A percentile compares a stretch with the other conserved stretches of the same genome.
These are phyloP conservation scores for Babyrousa celebensis DNA, from an alignment of 2,797 vertebrate genomes.

Conservation along the genomic window DNA sequence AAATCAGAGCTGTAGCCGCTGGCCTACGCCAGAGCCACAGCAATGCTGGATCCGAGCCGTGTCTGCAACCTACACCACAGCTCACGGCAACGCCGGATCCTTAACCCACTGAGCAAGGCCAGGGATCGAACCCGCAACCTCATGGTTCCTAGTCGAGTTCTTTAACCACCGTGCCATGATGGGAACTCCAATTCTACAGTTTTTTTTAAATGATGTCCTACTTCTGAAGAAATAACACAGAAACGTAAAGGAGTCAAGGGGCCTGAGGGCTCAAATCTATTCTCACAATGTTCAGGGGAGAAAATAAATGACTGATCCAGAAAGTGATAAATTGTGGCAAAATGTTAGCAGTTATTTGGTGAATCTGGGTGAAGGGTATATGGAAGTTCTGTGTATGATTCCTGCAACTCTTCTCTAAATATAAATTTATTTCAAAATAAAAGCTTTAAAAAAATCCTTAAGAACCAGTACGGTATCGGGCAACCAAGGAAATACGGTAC, in stretches of 20 bases:
- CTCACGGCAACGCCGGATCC: no score
- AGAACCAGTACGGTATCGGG: background rate
- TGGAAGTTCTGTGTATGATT: background rate
- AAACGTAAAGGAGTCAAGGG: background rate
- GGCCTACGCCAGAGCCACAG: no score
- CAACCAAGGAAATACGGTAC: background rate
- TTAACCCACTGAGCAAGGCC: no score
- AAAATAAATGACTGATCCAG: background rate
- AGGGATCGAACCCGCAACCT: no score
- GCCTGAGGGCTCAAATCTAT: background rate
- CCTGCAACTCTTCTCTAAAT: background rate
- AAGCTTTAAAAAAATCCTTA: background rate
- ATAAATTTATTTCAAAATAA: constrained; percentile 34
- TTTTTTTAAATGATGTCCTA: background rate
- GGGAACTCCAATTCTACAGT: background rate
- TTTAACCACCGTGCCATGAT: no score
- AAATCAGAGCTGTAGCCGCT: no score
- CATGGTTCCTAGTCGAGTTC: no score
- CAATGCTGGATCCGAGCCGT: no score
- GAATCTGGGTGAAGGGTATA: background rate
- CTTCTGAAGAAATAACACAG: background rate
- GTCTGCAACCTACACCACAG: no score
- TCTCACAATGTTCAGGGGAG: background rate
- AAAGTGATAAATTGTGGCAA: background rate
- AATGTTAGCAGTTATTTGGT: background rate